Percentiles rank a stretch among this genome's conserved stretches.
phyloP scores from a whole-genome alignment of 1,140 invertebrate genomes.

The Gonioctena quinquepunctata region DNA sequence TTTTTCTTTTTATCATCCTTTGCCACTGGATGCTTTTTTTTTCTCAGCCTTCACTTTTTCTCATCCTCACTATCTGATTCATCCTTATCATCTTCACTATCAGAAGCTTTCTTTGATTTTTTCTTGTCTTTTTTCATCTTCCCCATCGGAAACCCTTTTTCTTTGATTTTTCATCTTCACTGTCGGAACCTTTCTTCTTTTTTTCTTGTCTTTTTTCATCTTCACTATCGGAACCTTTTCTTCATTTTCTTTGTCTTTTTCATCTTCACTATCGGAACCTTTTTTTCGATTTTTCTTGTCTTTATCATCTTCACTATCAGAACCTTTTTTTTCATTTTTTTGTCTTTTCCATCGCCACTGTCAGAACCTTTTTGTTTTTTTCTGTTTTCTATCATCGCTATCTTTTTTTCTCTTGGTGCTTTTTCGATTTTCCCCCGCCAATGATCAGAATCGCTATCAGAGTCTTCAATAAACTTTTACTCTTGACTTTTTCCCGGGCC shows the following conservation, averaged over 20 bases:
- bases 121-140: constrained; percentile 46
- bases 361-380: no score
- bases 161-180: no score
- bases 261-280: no score
- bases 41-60: constrained; percentile 5
- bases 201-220: no score
- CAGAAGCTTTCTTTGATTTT: constrained; percentile 45
- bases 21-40: constrained; percentile 16
- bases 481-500: constrained; percentile 69
- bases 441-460: constrained; percentile 63
- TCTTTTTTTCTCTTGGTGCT: constrained; percentile 43
- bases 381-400: constrained; percentile 20
- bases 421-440: constrained; percentile 53
- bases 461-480: constrained; percentile 86
- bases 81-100: constrained; percentile 36
- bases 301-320: no score
- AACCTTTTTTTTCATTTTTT: no score
- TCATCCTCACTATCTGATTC: constrained; percentile 14
- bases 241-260: constrained; percentile 32
- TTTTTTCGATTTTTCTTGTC: no score
- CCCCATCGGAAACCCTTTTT: no score
- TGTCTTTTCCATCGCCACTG: no score
- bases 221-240: no score
- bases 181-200: no score
- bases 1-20: constrained; percentile 21